Base-by-base conservation (phyloP, 1,140 invertebrate species). In the Steinernema feltiae region DNA sequence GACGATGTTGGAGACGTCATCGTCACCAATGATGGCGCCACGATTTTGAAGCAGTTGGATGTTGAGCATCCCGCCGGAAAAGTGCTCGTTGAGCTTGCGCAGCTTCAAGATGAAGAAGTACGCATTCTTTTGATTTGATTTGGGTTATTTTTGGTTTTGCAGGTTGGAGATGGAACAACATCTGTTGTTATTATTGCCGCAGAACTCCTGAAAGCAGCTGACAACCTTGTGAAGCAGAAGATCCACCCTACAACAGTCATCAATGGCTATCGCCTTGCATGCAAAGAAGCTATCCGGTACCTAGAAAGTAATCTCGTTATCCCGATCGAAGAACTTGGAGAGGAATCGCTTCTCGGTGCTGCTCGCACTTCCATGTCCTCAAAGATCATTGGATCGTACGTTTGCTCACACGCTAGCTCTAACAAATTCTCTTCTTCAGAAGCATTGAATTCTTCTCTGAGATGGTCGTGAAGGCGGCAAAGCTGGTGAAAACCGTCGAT, bases 1-100 rank as follows among this genome's bases (percentile, higher is more conserved):
- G 97, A 99, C 90, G 97, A 99, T 86, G 96, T 99, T 89, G 97
- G 97, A 83, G 92, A 99, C 91, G 94, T 99, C 0, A 99, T 95
- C 30, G 93, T 99, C 48, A 99, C 97, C 3, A 99, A 99, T 90
- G 97, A 99, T 89, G 97, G 97, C 70, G 97, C 97, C 46, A 99
- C 97, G 17, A 99, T 98, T 87, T 89, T 98, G 35, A 93, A 93
- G 84, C 89, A 98, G 78, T 88, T 99, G 69, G 97, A 99, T 88
- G 97, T 99, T 7, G 97, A 99, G 88, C 97, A 99, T 87, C 97
- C 97, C 70, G 96, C 97, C 77, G 95, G 95, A 88, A 94, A 91
- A 84, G 93, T 99, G 31, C 88, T 99, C 41, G 95, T 98, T 31
- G 95, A 99, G 87, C 88, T 99, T 79, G 96, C 97, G 71, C 94